These are phyloP conservation scores for Scolopax mira DNA, from an alignment of 2,113 vertebrate genomes.

Conservation along the genomic window DNA sequence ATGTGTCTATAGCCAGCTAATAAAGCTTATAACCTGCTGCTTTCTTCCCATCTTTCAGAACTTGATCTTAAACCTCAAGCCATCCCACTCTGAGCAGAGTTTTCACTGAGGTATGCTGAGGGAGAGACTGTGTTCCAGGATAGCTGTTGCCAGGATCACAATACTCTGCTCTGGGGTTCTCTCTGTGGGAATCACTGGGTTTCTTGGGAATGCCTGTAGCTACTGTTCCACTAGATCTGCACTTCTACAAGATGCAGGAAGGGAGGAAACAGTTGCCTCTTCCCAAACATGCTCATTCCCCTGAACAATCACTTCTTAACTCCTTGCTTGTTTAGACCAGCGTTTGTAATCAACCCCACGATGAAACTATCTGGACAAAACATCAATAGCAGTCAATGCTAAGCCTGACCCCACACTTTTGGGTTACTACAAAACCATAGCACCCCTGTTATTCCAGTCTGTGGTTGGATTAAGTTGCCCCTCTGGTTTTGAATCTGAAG, in stretches of 20 bases:
- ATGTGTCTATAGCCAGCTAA: neutral
- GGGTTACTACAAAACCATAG: neutral
- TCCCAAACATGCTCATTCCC: neutral
- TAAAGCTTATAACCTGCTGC: neutral
- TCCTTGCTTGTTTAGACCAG: neutral
- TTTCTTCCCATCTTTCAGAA: neutral
- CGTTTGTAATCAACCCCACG: neutral
- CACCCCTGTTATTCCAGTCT: neutral
- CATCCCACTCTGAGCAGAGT: neutral
- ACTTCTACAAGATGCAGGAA: neutral
- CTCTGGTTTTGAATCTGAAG: neutral
- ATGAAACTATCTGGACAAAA: neutral
- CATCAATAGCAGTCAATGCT: neutral
- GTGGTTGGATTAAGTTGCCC: neutral
- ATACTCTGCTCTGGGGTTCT: neutral
- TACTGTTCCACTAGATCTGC: neutral
- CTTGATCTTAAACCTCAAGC: neutral
- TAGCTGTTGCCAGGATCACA: neutral
- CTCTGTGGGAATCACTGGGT: neutral
- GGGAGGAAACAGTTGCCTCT: neutral
- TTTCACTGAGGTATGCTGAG: neutral
- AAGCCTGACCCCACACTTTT: neutral
- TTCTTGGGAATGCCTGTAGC: neutral
- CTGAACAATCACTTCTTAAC: neutral
- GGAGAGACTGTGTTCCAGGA: neutral